Base-by-base conservation (phyloP, 2,888 invertebrate species). In the Ophion costatus region DNA sequence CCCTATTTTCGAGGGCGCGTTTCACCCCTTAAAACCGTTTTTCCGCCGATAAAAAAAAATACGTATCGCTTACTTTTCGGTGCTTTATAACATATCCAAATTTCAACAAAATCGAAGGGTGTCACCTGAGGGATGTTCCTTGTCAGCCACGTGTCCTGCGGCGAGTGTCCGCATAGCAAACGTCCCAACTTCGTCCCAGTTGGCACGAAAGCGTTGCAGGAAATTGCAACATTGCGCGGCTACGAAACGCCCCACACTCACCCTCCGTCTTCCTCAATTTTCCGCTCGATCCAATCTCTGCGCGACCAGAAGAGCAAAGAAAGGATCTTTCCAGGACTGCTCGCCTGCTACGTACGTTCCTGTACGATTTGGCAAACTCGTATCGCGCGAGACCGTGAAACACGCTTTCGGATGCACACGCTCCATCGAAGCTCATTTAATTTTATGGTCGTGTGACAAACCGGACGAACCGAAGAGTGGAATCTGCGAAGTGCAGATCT, bases 281-380 rank as follows among this genome's bases (percentile, higher is more conserved):
- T 85, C 83, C 45, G 79, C 80, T 86, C 85, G 82, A 87, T 85
- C 85, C 86, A 87, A 86, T 87, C 84, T 81, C 71, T 45, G 63
- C 80, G 76, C 73, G 83, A 83, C 66, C 57, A 61, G 73, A 70
- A 77, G 73, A 85, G 38, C 57, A 59, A 70, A n/a, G 61, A 51
- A 61, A 66, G 64, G 42, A 56, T 83, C 74, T 56, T 11, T 11
- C 45, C 56, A 24, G 71, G n/a, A 70, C 33, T 17, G 59, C 38
- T 38, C 22, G 45, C 66, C 42, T 29, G 33, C 57, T 75, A 64
- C 38, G 59, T 14, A 77, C 38, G 45, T 73, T 71, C 75, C 71
- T 69, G n/a, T n/a, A 71, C 73, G 85, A 86, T 87, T 85, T 85
- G 83, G 87, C 86, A 85, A 83, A 77, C 64, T 70, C 77, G 70